phyloP scores from a whole-genome alignment of 2,888 invertebrate species.

The Dysmachus trigonus region DNA sequence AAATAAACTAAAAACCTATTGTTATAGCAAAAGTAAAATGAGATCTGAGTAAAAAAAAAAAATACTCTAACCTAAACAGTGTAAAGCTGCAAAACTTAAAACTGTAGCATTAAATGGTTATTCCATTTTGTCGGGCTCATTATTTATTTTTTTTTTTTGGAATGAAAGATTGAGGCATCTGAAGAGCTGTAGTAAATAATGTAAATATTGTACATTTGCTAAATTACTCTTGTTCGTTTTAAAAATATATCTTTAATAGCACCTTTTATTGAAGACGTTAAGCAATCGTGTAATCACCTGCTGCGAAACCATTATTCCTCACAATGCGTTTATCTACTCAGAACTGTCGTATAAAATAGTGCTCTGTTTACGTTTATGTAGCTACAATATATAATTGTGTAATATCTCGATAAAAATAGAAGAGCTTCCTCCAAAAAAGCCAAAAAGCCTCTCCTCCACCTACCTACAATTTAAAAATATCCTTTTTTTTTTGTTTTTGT shows the following conservation, averaged over 20 bases:
- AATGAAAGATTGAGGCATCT: conserved; percentile 7
- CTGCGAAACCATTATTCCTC: conserved; percentile 22
- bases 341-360: conserved; percentile 12
- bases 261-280: not conserved
- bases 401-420: conserved; percentile 18
- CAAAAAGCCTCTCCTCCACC: not conserved
- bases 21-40: not conserved
- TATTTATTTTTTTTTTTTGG: not conserved
- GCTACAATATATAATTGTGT: not conserved
- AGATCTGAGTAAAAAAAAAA: not conserved
- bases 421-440: not conserved
- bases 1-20: not conserved
- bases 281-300: not conserved
- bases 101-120: not conserved
- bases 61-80: not conserved
- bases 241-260: not conserved
- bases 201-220: not conserved
- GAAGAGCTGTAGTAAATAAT: not conserved
- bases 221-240: not conserved
- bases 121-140: not conserved
- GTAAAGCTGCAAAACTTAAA: not conserved
- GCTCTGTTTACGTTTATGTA: not conserved
- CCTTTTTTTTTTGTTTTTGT: not conserved
- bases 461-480: conserved; percentile 6
- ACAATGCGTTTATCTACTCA: not conserved